Conservation (phyloP, 2,113 vertebrate genomes). For the Ptyas mucosa region DNA sequence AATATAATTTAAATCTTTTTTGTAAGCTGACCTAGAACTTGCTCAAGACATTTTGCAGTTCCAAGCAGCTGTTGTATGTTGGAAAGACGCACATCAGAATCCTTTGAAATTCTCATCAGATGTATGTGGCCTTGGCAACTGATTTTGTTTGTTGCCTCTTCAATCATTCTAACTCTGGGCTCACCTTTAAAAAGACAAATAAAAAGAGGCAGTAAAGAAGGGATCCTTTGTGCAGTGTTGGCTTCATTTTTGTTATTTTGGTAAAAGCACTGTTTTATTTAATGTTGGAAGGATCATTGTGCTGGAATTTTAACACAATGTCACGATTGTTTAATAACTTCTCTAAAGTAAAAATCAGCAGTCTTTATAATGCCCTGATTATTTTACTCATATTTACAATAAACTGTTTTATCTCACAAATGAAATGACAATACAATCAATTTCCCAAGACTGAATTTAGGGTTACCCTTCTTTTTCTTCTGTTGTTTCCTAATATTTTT, state of each 20-base stretch:
- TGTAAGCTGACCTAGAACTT: background rate
- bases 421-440: background rate
- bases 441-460: background rate
- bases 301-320: background rate
- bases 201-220: background rate
- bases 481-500: slow-evolving; percentile 1
- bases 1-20: background rate
- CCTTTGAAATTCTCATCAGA: background rate
- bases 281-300: background rate
- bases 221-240: background rate
- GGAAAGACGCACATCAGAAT: background rate
- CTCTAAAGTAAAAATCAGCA: slow-evolving; percentile 11
- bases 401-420: background rate
- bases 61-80: background rate
- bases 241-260: slow-evolving; percentile 8
- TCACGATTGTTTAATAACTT: background rate
- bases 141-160: background rate
- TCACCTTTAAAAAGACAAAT: slow-evolving; percentile 34
- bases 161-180: background rate
- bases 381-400: background rate
- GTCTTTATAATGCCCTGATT: background rate
- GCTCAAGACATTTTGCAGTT: background rate
- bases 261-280: background rate
- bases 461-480: background rate
- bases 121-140: background rate